Evolutionary conservation across 2,113 vertebrate genomes (phyloP), one percentile per base, ranked within the genome.

Genomic region (Chascanopsetta lugubris): DNA sequence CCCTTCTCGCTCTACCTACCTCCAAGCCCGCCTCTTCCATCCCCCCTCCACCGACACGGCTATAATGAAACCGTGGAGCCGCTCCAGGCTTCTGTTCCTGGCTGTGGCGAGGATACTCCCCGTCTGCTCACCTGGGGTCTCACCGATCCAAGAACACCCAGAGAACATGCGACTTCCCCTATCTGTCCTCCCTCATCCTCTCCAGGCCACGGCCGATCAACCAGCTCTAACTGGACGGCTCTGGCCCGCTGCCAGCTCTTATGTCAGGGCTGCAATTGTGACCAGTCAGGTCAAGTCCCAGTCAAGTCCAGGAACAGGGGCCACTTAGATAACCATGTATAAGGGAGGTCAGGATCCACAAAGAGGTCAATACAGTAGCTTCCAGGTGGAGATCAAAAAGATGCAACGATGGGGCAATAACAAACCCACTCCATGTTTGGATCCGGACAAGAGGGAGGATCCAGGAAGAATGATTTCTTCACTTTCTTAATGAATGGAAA

Each of bases 31-130:
- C 64, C 69, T 68, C 71, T 21, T 69, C 67, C 17, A 38, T 68
- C n/a, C n/a, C 77, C 56, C 54, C 61, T 57, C 73, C 62, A 24
- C 77, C 62, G 34, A 42, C 67, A 49, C 48, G n/a, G 54, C 73
- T 85, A 85, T 84, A 78, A 87, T 87, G 78, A n/a, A 86, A 78
- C 74, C 30, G 27, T 27, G 36, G 49, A 84, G 75, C 54, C 67
- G 18, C 50, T 65, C 47, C 3, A 18, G 61, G 70, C 75, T n/a
- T n/a, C n/a, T n/a, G n/a, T n/a, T 75, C 47, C 66, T 70, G 22
- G 34, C 68, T 51, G 66, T 15, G 25, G 68, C 11, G 15, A 55
- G 65, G 54, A 46, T 47, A 50, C 81, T 79, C 64, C 80, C 70
- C 29, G 66, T 57, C 58, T 62, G 38, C 64, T 56, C 63, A 72